Percentiles rank a stretch among this genome's conserved stretches.
Evolutionary conservation across 2,797 vertebrate species (phyloP).

Genomic region (Garrulus glandarius): DNA sequence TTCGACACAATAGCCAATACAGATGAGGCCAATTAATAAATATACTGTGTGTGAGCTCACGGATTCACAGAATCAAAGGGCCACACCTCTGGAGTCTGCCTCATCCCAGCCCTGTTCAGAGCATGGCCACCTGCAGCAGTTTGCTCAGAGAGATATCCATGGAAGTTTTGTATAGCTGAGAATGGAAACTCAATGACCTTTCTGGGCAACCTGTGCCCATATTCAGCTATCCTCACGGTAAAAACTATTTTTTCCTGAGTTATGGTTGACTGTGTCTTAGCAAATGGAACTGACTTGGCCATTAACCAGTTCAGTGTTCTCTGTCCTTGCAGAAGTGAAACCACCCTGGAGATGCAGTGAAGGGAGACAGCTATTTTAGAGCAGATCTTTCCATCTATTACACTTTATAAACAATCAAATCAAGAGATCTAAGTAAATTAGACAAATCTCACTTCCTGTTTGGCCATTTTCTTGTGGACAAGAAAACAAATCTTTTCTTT

Average conservation of each 20-base stretch:
- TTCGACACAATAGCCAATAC: neutral
- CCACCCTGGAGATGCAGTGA: neutral
- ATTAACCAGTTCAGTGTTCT: neutral
- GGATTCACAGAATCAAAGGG: neutral
- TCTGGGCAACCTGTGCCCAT: neutral
- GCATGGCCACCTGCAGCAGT: neutral
- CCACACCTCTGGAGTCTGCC: neutral
- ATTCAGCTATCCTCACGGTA: neutral
- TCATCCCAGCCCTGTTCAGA: neutral
- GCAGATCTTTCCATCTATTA: neutral
- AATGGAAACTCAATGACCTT: neutral
- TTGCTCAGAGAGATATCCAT: neutral
- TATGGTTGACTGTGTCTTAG: neutral
- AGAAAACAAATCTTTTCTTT: neutral
- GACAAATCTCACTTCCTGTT: neutral
- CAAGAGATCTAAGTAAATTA: neutral
- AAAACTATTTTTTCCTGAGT: neutral
- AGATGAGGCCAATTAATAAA: neutral
- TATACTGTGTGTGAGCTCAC: neutral
- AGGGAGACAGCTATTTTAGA: neutral
- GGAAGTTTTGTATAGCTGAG: neutral
- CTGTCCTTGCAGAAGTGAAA: neutral
- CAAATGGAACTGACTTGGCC: neutral
- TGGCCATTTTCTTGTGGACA: neutral
- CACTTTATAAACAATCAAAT: neutral